These are phyloP conservation scores for Heteromormyrus szaboi DNA, from an alignment of 2,797 vertebrate species.

Conservation along the genomic window DNA sequence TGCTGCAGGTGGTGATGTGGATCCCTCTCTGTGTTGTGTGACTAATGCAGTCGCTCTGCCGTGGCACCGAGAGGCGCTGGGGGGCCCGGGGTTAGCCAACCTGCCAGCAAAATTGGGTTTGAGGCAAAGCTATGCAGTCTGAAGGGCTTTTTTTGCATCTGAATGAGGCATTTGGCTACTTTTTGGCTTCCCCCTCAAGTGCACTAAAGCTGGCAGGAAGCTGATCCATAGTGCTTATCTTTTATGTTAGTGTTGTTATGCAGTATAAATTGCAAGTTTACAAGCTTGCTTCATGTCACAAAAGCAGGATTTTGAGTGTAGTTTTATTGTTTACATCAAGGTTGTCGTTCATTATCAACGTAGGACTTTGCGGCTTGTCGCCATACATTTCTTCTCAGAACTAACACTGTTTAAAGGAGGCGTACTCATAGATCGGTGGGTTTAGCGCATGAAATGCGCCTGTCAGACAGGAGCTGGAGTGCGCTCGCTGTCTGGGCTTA, in stretches of 20 bases:
- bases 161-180: background rate
- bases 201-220: background rate
- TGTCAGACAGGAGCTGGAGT: background rate
- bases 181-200: background rate
- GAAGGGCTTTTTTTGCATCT: background rate
- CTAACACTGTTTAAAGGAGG: background rate
- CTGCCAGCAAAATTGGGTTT: background rate
- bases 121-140: background rate
- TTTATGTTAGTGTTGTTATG: background rate
- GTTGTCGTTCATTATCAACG: background rate
- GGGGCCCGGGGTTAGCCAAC: background rate
- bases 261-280: background rate
- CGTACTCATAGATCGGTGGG: background rate
- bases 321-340: background rate
- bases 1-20: background rate
- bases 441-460: background rate
- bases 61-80: background rate
- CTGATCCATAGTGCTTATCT: background rate
- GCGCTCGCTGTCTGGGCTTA: background rate
- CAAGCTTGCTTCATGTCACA: background rate
- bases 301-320: background rate
- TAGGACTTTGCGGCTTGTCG: background rate
- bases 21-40: background rate
- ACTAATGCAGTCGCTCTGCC: background rate
- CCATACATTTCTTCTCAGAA: background rate